Percentiles rank a stretch among this genome's conserved stretches.
Conservation (phyloP, 1,140 invertebrate genomes). For the Drosophila simulans region DNA sequence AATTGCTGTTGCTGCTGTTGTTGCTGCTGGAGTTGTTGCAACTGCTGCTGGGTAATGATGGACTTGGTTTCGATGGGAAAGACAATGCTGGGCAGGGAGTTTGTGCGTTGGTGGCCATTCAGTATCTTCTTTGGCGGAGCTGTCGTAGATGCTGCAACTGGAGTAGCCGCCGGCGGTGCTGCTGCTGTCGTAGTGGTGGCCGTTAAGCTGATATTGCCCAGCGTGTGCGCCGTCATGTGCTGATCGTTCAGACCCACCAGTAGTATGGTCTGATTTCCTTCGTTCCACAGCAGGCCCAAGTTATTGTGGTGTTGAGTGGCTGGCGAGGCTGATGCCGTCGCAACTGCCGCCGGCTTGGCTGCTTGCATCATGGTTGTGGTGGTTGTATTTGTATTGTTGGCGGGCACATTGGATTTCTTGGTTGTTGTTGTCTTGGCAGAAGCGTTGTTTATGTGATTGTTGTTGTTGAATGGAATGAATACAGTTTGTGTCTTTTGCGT, state of each 20-base stretch:
- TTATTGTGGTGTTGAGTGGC: constrained; percentile 64
- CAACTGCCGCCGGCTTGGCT: constrained; percentile 17
- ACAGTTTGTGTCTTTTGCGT: constrained; percentile 84
- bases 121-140: constrained; percentile 69
- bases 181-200: constrained; percentile 64
- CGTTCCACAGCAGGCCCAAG: constrained; percentile 81
- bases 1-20: constrained; percentile 49
- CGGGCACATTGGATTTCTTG: constrained; percentile 45
- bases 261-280: constrained; percentile 83
- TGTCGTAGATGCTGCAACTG: constrained; percentile 20
- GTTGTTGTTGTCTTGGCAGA: constrained; percentile 45
- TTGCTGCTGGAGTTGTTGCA: constrained; percentile 69
- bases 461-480: constrained; percentile 83
- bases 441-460: constrained; percentile 47
- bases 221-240: constrained; percentile 79
- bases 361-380: constrained; percentile 22
- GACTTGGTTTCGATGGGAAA: constrained; percentile 79
- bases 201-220: constrained; percentile 78
- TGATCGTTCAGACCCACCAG: constrained; percentile 80
- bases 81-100: constrained; percentile 77
- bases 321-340: constrained; percentile 33
- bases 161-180: constrained; percentile 35
- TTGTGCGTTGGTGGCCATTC: constrained; percentile 80
- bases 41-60: constrained; percentile 70
- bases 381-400: constrained; percentile 6